A percentile compares a stretch with the other conserved stretches of the same genome.
These are phyloP conservation scores for Agrypnia vestita DNA, from an alignment of 1,140 invertebrate genomes.

Conservation along the genomic window DNA sequence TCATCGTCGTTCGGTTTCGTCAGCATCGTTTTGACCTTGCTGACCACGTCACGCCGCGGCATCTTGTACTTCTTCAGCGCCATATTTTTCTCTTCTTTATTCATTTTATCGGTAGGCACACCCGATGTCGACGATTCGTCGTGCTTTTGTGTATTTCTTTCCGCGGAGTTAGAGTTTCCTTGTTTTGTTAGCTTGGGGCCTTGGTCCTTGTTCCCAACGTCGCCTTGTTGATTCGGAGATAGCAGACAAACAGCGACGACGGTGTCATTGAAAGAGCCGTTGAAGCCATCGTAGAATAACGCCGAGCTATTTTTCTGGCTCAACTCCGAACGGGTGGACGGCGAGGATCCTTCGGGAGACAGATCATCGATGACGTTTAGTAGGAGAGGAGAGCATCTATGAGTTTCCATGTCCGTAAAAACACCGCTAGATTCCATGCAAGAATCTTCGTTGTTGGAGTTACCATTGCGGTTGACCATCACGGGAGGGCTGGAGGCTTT, in stretches of 20 bases:
- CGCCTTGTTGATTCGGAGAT: conserved; percentile 5
- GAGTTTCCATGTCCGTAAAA: conserved; percentile 87
- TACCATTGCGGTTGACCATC: conserved; percentile 70
- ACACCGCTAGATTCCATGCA: conserved; percentile 90
- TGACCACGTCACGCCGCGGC: conserved; percentile 82
- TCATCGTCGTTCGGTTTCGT: conserved; percentile 70
- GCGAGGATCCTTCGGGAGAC: conserved; percentile 74
- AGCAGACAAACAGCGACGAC: conserved; percentile 45
- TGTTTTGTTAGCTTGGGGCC: conserved; percentile 20
- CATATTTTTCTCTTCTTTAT: conserved; percentile 74
- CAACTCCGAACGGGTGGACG: conserved; percentile 69
- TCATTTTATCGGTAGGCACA: conserved; percentile 58
- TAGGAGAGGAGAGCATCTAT: conserved; percentile 71
- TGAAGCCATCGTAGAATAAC: conserved; percentile 52
- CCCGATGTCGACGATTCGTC: conserved; percentile 38
- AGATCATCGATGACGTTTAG: conserved; percentile 73
- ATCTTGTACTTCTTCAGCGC: conserved; percentile 82
- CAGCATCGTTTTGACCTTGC: conserved; percentile 83
- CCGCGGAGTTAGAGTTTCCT: conserved; percentile 2
- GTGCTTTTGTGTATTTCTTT: conserved; percentile 18
- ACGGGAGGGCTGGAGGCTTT: conserved; percentile 71
- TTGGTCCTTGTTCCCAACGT: conserved; percentile 14
- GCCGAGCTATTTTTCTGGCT: conserved; percentile 60
- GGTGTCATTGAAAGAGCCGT: conserved; percentile 50
- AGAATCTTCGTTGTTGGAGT: conserved; percentile 71